phyloP scores from a whole-genome alignment of 2,888 invertebrate genomes.

The Eristalinus aeneus region DNA sequence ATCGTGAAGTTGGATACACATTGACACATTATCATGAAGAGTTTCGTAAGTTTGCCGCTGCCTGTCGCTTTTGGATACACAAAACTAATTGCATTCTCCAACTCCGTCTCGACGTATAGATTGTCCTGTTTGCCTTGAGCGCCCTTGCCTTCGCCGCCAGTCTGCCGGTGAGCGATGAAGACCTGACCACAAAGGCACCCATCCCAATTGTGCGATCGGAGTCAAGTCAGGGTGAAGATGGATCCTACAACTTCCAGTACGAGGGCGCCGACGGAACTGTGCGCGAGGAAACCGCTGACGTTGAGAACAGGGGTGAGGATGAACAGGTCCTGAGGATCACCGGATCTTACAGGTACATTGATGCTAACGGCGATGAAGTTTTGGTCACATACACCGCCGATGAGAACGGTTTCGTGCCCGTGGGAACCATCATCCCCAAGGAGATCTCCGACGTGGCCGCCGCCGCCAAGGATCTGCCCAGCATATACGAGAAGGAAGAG shows the following conservation, averaged over 20 bases:
- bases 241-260: conserved; percentile 75
- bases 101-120: conserved; percentile 11
- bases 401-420: conserved; percentile 78
- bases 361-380: conserved; percentile 76
- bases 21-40: conserved; percentile 41
- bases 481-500: conserved; percentile 6
- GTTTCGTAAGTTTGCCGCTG: conserved; percentile 40
- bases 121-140: conserved; percentile 48
- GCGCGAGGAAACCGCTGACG: conserved; percentile 74
- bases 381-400: conserved; percentile 79
- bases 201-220: conserved; percentile 76
- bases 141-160: conserved; percentile 34
- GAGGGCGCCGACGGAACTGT: conserved; percentile 75
- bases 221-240: conserved; percentile 73
- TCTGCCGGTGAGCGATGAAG: conserved; percentile 9
- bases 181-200: conserved; percentile 55
- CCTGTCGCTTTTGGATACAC: not conserved
- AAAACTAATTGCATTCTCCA: not conserved
- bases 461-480: conserved; percentile 73
- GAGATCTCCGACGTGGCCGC: conserved; percentile 77
- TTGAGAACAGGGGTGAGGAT: conserved; percentile 74
- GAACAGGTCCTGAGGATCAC: conserved; percentile 75
- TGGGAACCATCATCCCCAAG: conserved; percentile 75
- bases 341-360: conserved; percentile 78
- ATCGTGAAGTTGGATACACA: conserved; percentile 29